Evolutionary conservation across 2,797 vertebrate genomes (phyloP), one percentile per base, ranked within the genome.

Genomic region (Hemibagrus guttatus): DNA sequence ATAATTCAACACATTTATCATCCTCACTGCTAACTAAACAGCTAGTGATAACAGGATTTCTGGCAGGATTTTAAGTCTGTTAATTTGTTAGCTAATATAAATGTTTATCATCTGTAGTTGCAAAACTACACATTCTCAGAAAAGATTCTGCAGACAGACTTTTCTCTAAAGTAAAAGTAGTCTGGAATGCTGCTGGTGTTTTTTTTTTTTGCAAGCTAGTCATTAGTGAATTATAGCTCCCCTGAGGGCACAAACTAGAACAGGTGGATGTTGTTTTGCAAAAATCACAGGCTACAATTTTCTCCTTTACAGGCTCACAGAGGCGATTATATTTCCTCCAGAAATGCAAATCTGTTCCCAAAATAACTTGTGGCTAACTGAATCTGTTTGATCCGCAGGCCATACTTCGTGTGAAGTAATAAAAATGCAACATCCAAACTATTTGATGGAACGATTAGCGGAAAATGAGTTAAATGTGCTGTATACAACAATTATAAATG

Each of bases 161-260:
- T 78, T 63, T n/a, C 23, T 42, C 39, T 46, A 46, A 42, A 42
- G 17, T 59, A 46, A 81, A 46, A 63, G 14, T 39, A 42, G 58
- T 80, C 58, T 69, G 64, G 79, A 64, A 81, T 63, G 59, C 39
- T 63, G 39, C 35, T 46, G 23, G 66, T 69, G 64, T 28, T 9
- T 31, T 17, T 71, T 59, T 19, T 74, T 4, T 61, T 52, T 83
- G n/a, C 19, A 68, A 54, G n/a, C 63, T 69, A 13, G 46, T 83
- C 61, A 54, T 83, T 54, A 83, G 64, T 83, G 81, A 83, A n/a
- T 83, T 58, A 83, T 71, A 39, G 66, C 58, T 58, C 66, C 11
- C 63, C 5, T 59, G 12, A 49, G 52, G 58, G 26, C 46, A 13
- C 8, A 83, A 21, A 16, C 23, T 21, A 84, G 31, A 71, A 58